Conservation (phyloP, 2,113 vertebrate species). For the Propithecus coquereli region DNA sequence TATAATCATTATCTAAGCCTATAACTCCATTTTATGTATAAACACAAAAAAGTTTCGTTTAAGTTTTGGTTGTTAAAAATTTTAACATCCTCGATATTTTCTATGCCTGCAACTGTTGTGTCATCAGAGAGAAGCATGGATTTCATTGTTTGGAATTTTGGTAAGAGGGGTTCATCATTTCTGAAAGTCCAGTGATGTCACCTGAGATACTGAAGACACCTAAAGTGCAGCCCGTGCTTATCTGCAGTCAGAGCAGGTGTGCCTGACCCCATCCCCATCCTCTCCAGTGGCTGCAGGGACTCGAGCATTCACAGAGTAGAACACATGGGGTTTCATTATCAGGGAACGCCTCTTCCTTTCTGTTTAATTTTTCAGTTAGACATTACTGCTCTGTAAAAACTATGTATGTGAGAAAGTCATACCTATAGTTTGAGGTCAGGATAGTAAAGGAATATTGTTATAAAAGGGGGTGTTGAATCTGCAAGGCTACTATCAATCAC, state of each 20-base stretch:
- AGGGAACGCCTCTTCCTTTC: neutral
- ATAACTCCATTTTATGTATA: neutral
- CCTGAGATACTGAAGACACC: neutral
- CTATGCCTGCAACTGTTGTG: neutral
- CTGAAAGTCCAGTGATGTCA: neutral
- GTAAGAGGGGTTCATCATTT: neutral
- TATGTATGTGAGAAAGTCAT: neutral
- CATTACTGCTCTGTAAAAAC: neutral
- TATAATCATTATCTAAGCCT: neutral
- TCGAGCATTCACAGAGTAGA: neutral
- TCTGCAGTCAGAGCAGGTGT: neutral
- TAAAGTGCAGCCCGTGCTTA: neutral
- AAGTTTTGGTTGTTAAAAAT: neutral
- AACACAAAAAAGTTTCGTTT: neutral
- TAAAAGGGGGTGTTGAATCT: neutral
- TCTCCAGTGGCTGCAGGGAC: neutral
- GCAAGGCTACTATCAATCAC: neutral
- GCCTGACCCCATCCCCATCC: neutral
- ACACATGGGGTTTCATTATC: neutral
- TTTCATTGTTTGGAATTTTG: neutral
- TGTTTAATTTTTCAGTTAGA: neutral
- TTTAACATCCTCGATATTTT: neutral
- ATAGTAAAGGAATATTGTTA: neutral
- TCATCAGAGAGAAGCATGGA: neutral
- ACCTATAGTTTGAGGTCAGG: neutral